These are phyloP conservation scores for Halocynthia roretzi DNA, from an alignment of 23 tunicate species.

Conservation along the genomic window DNA sequence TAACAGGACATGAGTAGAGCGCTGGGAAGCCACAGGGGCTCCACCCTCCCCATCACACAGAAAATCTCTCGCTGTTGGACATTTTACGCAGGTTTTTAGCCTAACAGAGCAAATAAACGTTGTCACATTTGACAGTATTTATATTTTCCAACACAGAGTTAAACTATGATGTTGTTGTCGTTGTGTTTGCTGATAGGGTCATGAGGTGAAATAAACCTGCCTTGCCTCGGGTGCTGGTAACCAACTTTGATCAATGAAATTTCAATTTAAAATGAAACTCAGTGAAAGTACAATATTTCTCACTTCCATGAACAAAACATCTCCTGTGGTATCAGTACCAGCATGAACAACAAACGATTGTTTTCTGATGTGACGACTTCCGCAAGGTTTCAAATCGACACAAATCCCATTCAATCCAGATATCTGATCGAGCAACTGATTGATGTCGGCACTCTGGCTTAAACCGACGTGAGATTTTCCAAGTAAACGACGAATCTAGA, in stretches of 20 bases:
- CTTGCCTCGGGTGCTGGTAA: neutral
- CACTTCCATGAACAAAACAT: conserved; percentile 94
- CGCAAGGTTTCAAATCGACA: conserved; percentile 95
- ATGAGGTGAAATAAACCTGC: no score
- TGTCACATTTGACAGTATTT: no score
- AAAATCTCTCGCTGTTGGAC: no score
- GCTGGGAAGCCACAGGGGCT: no score
- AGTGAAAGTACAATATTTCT: neutral
- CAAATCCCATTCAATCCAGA: conserved; percentile 38
- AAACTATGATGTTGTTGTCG: no score
- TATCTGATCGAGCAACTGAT: conserved; percentile 61
- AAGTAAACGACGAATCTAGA: conserved; percentile 82
- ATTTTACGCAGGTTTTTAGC: no score
- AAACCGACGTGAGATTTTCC: conserved; percentile 98
- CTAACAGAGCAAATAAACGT: no score
- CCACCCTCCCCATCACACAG: no score
- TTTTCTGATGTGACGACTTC: conserved; percentile 96
- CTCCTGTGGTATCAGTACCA: conserved; percentile 91
- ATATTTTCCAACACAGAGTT: no score
- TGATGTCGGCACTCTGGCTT: conserved; percentile 82
- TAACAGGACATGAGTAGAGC: no score
- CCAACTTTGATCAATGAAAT: neutral
- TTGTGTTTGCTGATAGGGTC: no score
- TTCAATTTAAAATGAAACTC: no score
- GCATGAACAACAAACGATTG: conserved; percentile 97